Conservation (phyloP, 2,797 vertebrate genomes). For the Pitangus sulphuratus region DNA sequence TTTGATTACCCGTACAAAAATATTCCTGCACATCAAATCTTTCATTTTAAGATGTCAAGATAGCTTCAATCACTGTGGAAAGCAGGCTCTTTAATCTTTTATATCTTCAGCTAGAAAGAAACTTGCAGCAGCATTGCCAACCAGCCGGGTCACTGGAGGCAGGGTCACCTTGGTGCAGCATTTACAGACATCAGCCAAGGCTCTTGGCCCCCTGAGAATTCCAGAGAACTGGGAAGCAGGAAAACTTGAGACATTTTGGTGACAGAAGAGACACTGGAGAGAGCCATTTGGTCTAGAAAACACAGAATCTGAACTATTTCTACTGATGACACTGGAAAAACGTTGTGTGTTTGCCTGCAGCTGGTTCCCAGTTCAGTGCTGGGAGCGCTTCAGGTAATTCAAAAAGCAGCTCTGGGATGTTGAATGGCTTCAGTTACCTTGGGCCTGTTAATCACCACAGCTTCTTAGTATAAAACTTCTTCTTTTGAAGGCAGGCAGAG, state of each 20-base stretch:
- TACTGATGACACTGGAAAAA: rapidly evolving
- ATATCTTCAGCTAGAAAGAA: not conserved
- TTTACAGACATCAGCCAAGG: not conserved
- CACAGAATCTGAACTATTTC: not conserved
- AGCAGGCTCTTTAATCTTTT: not conserved
- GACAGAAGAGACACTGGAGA: not conserved
- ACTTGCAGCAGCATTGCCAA: rapidly evolving
- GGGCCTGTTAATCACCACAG: not conserved
- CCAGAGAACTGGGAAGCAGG: not conserved
- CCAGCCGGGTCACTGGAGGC: rapidly evolving
- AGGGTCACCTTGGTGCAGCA: not conserved
- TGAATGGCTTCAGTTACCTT: not conserved
- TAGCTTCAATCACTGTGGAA: rapidly evolving
- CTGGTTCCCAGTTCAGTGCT: not conserved
- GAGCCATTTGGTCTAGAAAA: not conserved
- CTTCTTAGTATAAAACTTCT: not conserved
- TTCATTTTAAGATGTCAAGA: not conserved
- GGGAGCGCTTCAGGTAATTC: not conserved
- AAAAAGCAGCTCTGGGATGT: not conserved
- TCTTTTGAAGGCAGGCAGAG: not conserved
- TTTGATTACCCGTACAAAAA: not conserved
- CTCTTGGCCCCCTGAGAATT: not conserved
- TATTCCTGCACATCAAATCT: not conserved
- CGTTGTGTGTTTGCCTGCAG: not conserved
- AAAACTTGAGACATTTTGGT: not conserved